A percentile compares a stretch with the other conserved stretches of the same genome.
phyloP scores from a whole-genome alignment of 2,888 invertebrate species.

The Miltochrista miniata region DNA sequence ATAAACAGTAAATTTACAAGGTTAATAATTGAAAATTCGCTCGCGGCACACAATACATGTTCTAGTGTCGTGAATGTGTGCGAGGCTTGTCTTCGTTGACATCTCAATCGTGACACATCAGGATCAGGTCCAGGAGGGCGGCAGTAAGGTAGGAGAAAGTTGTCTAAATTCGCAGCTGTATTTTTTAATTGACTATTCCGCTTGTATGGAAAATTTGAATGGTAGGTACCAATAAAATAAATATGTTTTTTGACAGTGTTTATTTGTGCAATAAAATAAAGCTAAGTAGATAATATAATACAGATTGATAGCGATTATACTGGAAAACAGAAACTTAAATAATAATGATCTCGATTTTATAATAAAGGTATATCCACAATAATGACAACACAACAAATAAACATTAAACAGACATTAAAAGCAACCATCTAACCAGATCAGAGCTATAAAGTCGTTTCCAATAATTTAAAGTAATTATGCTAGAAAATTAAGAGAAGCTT shows the following conservation, averaged over 20 bases:
- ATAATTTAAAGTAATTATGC: not conserved
- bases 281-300: slow-evolving; percentile 18
- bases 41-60: too few species aligned
- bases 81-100: too few species aligned
- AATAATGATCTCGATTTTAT: slow-evolving; percentile 17
- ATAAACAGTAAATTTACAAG: too few species aligned
- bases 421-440: not conserved
- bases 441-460: not conserved
- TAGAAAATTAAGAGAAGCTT: not conserved
- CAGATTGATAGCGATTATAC: slow-evolving; percentile 23
- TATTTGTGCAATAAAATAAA: slow-evolving; percentile 36
- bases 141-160: too few species aligned
- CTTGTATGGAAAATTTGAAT: not conserved
- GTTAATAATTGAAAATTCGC: too few species aligned
- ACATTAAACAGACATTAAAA: not conserved
- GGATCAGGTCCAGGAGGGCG: too few species aligned
- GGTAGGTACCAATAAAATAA: slow-evolving; percentile 14
- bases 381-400: not conserved
- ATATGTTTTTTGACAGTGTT: slow-evolving; percentile 9
- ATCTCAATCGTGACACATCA: too few species aligned
- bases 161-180: too few species aligned
- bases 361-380: not conserved
- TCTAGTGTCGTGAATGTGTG: too few species aligned
- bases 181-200: not conserved
- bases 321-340: slow-evolving; percentile 24